These are phyloP conservation scores for Apostichopus parvimensis DNA, from an alignment of 35 echinoderm and acorn worm genomes.

Conservation along the genomic window DNA sequence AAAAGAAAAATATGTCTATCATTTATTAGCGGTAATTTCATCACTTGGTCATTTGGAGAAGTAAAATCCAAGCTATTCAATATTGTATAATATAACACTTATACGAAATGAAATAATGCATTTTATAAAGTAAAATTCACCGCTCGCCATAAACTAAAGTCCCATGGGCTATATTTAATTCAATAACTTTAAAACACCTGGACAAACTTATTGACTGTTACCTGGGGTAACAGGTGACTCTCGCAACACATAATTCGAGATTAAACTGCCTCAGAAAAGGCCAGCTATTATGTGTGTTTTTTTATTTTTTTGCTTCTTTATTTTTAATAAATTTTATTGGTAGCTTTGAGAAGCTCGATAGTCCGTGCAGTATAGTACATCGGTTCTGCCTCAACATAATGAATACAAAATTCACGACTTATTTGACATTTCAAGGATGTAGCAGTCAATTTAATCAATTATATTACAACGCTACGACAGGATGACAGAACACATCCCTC, in stretches of 20 bases:
- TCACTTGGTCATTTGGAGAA: background rate
- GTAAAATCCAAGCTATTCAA: background rate
- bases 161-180: background rate
- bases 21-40: background rate
- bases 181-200: background rate
- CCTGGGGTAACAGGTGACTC: background rate
- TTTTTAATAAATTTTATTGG: background rate
- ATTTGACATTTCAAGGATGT: background rate
- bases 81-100: background rate
- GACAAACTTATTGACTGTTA: background rate
- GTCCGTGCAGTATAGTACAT: background rate
- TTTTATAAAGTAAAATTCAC: background rate
- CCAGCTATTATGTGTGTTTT: background rate
- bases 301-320: background rate
- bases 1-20: background rate
- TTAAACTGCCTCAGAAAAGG: background rate
- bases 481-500: background rate
- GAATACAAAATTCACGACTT: background rate
- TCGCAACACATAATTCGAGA: background rate
- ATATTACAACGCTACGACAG: background rate
- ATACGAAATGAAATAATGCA: background rate
- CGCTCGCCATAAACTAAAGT: background rate
- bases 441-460: background rate
- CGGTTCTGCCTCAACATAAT: background rate
- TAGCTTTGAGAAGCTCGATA: background rate